Evolutionary conservation across 2,113 vertebrate genomes (phyloP), one percentile per base, ranked within the genome.

Genomic region (Cryptotis parvus): DNA sequence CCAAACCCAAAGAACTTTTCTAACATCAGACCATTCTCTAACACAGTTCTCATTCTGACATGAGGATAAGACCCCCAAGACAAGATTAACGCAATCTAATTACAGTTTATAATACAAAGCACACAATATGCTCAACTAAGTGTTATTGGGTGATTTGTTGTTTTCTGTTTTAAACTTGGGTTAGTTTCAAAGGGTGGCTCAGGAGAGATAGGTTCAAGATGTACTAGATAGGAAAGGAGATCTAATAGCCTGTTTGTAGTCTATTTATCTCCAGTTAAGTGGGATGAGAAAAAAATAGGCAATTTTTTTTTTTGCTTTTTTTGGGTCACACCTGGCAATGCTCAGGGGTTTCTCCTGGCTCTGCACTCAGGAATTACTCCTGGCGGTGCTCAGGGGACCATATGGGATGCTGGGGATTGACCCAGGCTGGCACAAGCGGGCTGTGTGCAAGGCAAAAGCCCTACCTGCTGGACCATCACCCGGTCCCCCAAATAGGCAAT

Each of bases 401-500:
- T n/a, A n/a, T n/a, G n/a, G n/a, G n/a, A n/a, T n/a, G n/a, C n/a
- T n/a, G n/a, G n/a, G n/a, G n/a, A n/a, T n/a, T n/a, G n/a, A n/a
- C n/a, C n/a, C n/a, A n/a, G n/a, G n/a, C n/a, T n/a, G n/a, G n/a
- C n/a, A n/a, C n/a, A n/a, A n/a, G n/a, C n/a, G n/a, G n/a, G n/a
- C n/a, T n/a, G n/a, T n/a, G n/a, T n/a, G n/a, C n/a, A n/a, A n/a
- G n/a, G n/a, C n/a, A n/a, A n/a, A n/a, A n/a, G n/a, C n/a, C n/a
- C n/a, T n/a, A n/a, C n/a, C n/a, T n/a, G n/a, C n/a, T n/a, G n/a
- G n/a, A n/a, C n/a, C n/a, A n/a, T n/a, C n/a, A n/a, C n/a, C n/a
- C n/a, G n/a, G n/a, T n/a, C n/a, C n/a, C n/a, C n/a, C 84, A 91
- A 94, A 68, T 2, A 76, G 66, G 24, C 33, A 65, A 58, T 87